These are phyloP conservation scores for Dallia pectoralis DNA, from an alignment of 2,797 vertebrate species.

Conservation along the genomic window DNA sequence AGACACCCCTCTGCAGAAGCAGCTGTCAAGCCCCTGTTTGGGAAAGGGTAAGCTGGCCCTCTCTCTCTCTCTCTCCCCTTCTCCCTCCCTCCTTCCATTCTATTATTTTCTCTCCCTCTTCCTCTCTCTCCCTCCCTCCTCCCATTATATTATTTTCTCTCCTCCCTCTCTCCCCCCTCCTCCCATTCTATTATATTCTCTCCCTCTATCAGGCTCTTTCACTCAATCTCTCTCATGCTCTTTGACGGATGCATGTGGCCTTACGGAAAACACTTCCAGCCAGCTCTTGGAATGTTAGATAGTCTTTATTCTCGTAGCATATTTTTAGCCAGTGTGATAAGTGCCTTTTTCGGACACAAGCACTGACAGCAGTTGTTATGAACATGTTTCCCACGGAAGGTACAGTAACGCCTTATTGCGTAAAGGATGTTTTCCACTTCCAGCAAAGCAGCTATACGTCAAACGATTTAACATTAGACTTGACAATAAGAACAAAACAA, in stretches of 20 bases:
- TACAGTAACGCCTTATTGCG: no score
- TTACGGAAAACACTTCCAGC: not conserved
- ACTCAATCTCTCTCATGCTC: not conserved
- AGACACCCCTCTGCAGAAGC: conserved; percentile 47
- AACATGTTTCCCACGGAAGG: conserved; percentile 3
- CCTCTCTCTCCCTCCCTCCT: no score
- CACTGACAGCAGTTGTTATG: conserved; percentile 21
- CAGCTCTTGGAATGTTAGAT: not conserved
- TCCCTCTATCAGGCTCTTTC: not conserved
- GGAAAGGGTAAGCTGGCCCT: conserved; percentile 52
- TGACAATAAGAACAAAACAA: not conserved
- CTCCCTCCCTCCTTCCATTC: not conserved
- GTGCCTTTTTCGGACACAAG: conserved; percentile 24
- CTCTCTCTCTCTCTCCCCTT: not conserved
- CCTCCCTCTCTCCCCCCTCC: no score
- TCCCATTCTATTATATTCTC: not conserved
- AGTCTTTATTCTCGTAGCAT: not conserved
- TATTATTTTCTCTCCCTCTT: conserved; percentile 17
- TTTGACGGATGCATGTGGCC: not conserved
- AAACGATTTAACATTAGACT: not conserved
- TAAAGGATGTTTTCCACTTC: no score
- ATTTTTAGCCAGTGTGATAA: conserved; percentile 14
- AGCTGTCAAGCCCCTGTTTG: conserved; percentile 52
- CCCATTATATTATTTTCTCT: no score
- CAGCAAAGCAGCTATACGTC: conserved; percentile 9